phyloP scores from a whole-genome alignment of 2,797 vertebrate species.

The Fistularia tabacaria region DNA sequence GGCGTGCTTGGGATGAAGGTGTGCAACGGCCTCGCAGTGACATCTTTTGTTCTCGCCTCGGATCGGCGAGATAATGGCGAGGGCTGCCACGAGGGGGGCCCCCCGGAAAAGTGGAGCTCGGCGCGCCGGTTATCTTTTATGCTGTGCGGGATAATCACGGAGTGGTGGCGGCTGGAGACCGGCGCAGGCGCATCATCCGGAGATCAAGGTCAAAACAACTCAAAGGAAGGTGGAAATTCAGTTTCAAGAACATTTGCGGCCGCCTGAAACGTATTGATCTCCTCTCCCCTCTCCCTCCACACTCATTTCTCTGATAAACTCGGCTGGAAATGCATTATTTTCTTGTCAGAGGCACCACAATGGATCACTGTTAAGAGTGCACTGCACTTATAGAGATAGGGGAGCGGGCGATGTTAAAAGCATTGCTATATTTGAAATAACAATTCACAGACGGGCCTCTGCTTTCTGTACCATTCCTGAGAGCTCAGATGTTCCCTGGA shows the following conservation, averaged over 20 bases:
- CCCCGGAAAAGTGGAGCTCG: constrained; percentile 58
- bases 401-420: constrained; percentile 52
- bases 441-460: constrained; percentile 51
- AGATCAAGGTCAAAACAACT: constrained; percentile 80
- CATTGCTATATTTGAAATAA: constrained; percentile 47
- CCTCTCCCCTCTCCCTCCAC: constrained; percentile 63
- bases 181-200: constrained; percentile 64
- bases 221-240: constrained; percentile 73
- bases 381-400: constrained; percentile 49
- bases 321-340: constrained; percentile 72
- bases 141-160: constrained; percentile 73
- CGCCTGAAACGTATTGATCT: constrained; percentile 74
- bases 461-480: constrained; percentile 28
- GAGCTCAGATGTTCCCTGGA: constrained; percentile 23
- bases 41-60: constrained; percentile 71
- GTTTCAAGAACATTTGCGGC: constrained; percentile 72
- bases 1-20: constrained; percentile 57
- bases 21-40: constrained; percentile 53
- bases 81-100: constrained; percentile 44
- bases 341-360: constrained; percentile 69
- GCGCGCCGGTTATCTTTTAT: constrained; percentile 70
- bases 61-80: constrained; percentile 75
- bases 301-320: constrained; percentile 73
- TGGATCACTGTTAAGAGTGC: constrained; percentile 69
- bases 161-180: constrained; percentile 56